Evolutionary conservation across 2,113 vertebrate genomes (phyloP), one percentile per base, ranked within the genome.

Genomic region (Stegastes partitus): DNA sequence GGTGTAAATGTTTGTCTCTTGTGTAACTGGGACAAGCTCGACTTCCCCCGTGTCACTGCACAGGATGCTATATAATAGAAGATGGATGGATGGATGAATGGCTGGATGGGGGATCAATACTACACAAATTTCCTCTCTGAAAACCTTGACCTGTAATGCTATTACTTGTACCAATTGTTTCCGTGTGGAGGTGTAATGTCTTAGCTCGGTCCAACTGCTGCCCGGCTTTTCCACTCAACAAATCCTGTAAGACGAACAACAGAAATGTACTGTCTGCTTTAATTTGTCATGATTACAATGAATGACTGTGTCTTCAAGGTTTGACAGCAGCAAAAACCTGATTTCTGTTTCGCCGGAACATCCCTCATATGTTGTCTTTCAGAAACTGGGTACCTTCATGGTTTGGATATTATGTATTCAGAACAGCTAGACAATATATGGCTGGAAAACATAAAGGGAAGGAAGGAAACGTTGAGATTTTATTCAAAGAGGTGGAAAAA

Each of bases 71-170:
- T 54, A 25, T 54, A 54, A 54, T 15, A 23, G 34, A 23, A 53
- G 49, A 53, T 66, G 28, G 34, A 23, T 16, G 28, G 22, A 23
- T n/a, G n/a, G 25, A 66, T 37, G 8, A 2, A 64, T 22, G 14
- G 28, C 19, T 42, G 39, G 39, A 18, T 34, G 37, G 19, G 57
- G 23, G 51, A 51, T 75, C 71, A 34, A 51, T 64, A 74, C 31
- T 1, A 49, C 37, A 65, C 23, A 16, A 3, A 28, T 22, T 47
- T 45, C 49, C 37, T 18, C 19, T 0, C 10, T 21, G 23, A 51
- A 31, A 28, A 28, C 54, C 22, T 47, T 64, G 51, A 54, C 64
- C 22, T 39, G 11, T 42, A 14, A 31, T 3, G 37, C 12, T 57
- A 49, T 19, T 55, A 4, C 10, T 5, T 3, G 39, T 66, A 28